These are phyloP conservation scores for Mustela erminea DNA, from an alignment of 2,797 vertebrate species.

Conservation along the genomic window DNA sequence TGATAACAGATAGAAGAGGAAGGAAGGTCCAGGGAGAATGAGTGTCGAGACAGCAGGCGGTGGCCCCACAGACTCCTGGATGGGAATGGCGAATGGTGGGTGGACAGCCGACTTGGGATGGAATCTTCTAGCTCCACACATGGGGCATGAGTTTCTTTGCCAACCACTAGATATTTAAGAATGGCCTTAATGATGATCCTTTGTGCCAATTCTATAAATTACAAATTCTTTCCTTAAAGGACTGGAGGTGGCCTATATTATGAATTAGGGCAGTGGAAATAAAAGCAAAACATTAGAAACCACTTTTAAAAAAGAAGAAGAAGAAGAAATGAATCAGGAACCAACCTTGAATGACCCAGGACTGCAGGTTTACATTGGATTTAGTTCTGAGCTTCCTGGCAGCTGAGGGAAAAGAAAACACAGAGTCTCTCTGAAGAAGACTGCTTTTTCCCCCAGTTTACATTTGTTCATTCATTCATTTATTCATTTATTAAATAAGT, in stretches of 20 bases:
- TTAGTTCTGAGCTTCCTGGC: neutral
- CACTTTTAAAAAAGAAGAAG: neutral
- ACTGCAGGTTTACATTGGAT: neutral
- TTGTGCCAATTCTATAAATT: neutral
- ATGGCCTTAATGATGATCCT: neutral
- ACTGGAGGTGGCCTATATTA: neutral
- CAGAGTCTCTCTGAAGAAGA: neutral
- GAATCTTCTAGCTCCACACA: neutral
- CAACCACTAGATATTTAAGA: neutral
- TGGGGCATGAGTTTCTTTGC: neutral
- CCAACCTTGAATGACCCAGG: neutral
- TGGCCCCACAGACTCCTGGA: neutral
- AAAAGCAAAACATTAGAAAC: neutral
- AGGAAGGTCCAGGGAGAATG: neutral
- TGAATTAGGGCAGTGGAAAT: neutral
- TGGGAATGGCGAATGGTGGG: neutral
- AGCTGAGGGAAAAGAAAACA: neutral
- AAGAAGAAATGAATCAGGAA: neutral
- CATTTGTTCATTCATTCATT: neutral
- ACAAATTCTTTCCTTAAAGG: neutral
- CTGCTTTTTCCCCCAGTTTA: neutral
- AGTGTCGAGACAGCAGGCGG: neutral
- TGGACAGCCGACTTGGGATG: neutral
- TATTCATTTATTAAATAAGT: neutral
- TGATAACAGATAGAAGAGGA: neutral